These are phyloP conservation scores for Bugula neritina DNA, from an alignment of 2,888 invertebrate genomes.

Conservation along the genomic window DNA sequence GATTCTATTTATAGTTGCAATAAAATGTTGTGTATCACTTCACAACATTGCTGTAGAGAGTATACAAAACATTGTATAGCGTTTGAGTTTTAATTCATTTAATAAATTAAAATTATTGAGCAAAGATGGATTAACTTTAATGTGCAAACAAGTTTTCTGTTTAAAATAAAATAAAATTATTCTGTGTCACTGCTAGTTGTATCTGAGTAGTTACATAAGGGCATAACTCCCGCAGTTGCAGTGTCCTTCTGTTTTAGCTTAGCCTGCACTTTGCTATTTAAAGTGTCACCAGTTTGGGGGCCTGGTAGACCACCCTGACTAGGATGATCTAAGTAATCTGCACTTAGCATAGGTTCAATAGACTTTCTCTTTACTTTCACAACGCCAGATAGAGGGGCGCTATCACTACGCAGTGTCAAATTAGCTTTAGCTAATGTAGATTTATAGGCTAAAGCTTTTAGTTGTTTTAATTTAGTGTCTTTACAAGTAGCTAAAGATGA, in stretches of 20 bases:
- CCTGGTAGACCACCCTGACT: neutral
- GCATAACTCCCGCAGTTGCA: neutral
- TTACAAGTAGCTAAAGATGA: neutral
- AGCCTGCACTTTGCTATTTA: neutral
- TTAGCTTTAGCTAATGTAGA: constrained; percentile 17
- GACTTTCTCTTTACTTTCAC: constrained; percentile 4
- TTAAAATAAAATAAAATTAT: too few relatives aligned
- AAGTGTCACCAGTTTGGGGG: neutral
- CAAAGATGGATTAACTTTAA: too few relatives aligned
- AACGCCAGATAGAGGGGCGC: neutral
- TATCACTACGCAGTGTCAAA: neutral
- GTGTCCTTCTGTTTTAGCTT: neutral
- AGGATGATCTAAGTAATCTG: neutral
- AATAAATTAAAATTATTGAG: too few relatives aligned
- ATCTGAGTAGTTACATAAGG: constrained; percentile 19
- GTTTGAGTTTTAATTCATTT: too few relatives aligned
- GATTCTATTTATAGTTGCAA: too few relatives aligned
- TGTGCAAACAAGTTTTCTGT: too few relatives aligned
- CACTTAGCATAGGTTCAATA: neutral
- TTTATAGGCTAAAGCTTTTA: constrained; percentile 24
- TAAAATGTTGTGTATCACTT: too few relatives aligned
- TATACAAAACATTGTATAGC: too few relatives aligned
- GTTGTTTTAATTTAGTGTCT: neutral
- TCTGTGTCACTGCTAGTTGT: constrained; percentile 1
- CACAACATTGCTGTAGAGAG: too few relatives aligned